phyloP scores from a whole-genome alignment of 2,888 invertebrate genomes.

The Oegoconia quadripuncta region DNA sequence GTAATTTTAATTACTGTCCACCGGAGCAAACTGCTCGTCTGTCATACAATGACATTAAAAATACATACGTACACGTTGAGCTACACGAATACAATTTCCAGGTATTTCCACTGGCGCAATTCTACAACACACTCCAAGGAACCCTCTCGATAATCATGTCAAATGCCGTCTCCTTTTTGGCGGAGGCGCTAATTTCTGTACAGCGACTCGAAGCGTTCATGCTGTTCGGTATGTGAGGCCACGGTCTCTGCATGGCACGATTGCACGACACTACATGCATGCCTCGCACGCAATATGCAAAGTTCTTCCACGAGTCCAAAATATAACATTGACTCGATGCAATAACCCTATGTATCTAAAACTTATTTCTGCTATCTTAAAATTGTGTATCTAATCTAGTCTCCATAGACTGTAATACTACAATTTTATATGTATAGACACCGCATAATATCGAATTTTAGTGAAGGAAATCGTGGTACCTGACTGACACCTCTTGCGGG shows the following conservation, averaged over 20 bases:
- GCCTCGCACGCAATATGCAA: slow-evolving; percentile 6
- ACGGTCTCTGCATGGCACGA: slow-evolving; percentile 24
- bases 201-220: slow-evolving; percentile 81
- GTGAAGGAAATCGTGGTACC: too few species aligned
- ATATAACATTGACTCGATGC: slow-evolving; percentile 39
- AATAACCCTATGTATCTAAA: slow-evolving; percentile 10
- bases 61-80: neutral
- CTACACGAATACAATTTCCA: slow-evolving; percentile 45
- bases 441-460: too few species aligned
- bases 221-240: slow-evolving; percentile 68
- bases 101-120: slow-evolving; percentile 82
- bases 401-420: too few species aligned
- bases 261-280: slow-evolving; percentile 17
- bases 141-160: slow-evolving; percentile 81
- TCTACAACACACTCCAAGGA: slow-evolving; percentile 81
- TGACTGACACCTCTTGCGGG: too few species aligned
- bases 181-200: slow-evolving; percentile 81
- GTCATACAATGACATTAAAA: too few species aligned
- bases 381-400: too few species aligned
- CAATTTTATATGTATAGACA: too few species aligned
- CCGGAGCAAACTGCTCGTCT: too few species aligned
- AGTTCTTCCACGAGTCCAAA: slow-evolving; percentile 31
- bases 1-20: too few species aligned
- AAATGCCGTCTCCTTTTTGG: slow-evolving; percentile 76
- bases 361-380: too few species aligned